Base-by-base conservation (phyloP, 2,113 vertebrate genomes). In the Apteryx owenii region DNA sequence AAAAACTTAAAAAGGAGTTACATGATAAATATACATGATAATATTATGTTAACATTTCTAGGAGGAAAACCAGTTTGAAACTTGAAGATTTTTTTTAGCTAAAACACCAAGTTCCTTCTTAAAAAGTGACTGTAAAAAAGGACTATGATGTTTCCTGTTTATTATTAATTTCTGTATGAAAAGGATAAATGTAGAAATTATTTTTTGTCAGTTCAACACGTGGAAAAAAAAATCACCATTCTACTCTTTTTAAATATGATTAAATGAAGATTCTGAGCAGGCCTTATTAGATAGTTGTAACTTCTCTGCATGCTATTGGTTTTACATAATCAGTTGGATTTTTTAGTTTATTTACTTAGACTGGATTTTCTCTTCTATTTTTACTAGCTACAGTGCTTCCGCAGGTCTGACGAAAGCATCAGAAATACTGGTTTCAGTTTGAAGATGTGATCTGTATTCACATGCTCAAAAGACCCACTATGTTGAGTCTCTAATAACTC, bases 151-250 rank as follows among this genome's bases (percentile, higher is more conserved):
- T 2, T 60, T 72, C 9, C 40, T 64, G 17, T 13, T n/a, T 4
- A 19, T 22, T 66, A 61, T 46, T 66, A 38, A 22, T 69, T 62
- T 86, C 53, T 36, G 5, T 42, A 19, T 46, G 4, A 54, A 62
- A 90, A 68, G 9, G 23, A 3, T 17, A 69, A 36, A 26, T n/a
- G 1, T 0, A 7, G 28, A 42, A 11, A 5, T 28, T 15, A 20
- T 44, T n/a, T 42, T 66, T 42, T 7, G 36, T 14, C 5, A 2
- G 4, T 81, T 89, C 38, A 68, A 15, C 42, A 53, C 2, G 46
- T 56, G 5, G 70, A 65, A 78, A 81, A 81, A 81, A 70, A 84
- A 88, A 65, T 81, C 10, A 33, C 4, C 51, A 17, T 2, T 12
- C 33, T 87, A 84, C 19, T 91, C n/a, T 64, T 11, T 40, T 46